These are phyloP conservation scores for Lagopus muta DNA, from an alignment of 2,113 vertebrate genomes.

Conservation along the genomic window DNA sequence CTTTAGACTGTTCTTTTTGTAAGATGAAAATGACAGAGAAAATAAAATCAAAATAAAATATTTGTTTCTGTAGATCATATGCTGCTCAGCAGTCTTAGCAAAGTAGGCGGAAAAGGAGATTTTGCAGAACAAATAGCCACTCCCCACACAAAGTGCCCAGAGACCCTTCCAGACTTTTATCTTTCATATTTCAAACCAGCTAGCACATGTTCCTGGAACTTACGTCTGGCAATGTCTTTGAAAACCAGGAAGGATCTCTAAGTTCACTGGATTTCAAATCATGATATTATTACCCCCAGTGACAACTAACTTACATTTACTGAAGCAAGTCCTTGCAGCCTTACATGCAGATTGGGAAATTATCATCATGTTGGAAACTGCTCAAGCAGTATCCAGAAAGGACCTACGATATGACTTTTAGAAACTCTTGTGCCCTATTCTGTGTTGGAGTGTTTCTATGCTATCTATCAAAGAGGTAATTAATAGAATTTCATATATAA, in stretches of 20 bases:
- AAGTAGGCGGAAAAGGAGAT: neutral
- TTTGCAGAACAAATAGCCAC: neutral
- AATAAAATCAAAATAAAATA: neutral
- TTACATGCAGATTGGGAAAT: rapidly evolving
- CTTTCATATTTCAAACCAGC: neutral
- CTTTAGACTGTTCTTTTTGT: neutral
- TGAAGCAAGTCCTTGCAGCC: neutral
- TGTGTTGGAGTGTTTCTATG: neutral
- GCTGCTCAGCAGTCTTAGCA: neutral
- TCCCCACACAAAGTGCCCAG: neutral
- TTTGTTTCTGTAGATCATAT: neutral
- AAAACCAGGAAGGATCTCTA: neutral
- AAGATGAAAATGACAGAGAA: neutral
- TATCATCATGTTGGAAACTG: neutral
- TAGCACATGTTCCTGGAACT: neutral
- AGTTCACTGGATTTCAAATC: neutral
- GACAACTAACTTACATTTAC: neutral
- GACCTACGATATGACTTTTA: neutral
- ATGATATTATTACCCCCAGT: neutral
- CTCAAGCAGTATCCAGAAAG: neutral
- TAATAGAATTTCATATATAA: neutral
- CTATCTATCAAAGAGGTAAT: neutral
- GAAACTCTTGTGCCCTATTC: neutral
- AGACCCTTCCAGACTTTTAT: neutral
- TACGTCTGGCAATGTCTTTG: neutral